phyloP scores from a whole-genome alignment of 30 jellyfish, hydroid and myxozoan species.

The Clytia hemisphaerica region DNA sequence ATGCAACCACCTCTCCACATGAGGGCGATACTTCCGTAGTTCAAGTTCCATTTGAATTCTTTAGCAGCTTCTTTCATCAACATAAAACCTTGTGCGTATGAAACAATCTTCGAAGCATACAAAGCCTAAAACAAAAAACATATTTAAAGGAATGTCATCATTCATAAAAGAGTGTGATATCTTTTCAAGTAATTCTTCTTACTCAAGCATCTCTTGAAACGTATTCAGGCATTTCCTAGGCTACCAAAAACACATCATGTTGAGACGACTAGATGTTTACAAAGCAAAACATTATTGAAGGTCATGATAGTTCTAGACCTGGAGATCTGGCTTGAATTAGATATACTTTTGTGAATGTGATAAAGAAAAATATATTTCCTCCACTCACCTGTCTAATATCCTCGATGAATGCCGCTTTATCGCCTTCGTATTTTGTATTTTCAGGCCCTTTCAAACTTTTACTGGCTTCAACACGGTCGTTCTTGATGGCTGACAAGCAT shows the following conservation, averaged over 20 bases:
- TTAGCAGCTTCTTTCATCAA: constrained; percentile 92
- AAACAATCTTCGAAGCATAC: constrained; percentile 96
- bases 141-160: background rate
- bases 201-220: no score
- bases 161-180: no score
- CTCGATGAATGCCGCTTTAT: constrained; percentile 74
- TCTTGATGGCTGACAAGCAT: constrained; percentile 85
- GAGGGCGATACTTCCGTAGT: constrained; percentile 92
- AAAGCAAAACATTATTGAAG: no score
- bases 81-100: constrained; percentile 99
- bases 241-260: no score
- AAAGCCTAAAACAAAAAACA: constrained; percentile 48
- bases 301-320: no score
- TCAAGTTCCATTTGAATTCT: constrained; percentile 85
- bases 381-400: constrained; percentile 93
- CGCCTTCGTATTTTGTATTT: constrained; percentile 45
- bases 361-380: no score
- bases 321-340: no score
- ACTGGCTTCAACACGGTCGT: constrained; percentile 82
- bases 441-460: constrained; percentile 67
- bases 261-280: no score
- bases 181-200: no score
- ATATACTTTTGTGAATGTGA: no score
- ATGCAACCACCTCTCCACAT: constrained; percentile 99
- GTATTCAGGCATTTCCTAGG: no score